phyloP scores from a whole-genome alignment of 2,888 invertebrate genomes.

The Gerris lacustris region DNA sequence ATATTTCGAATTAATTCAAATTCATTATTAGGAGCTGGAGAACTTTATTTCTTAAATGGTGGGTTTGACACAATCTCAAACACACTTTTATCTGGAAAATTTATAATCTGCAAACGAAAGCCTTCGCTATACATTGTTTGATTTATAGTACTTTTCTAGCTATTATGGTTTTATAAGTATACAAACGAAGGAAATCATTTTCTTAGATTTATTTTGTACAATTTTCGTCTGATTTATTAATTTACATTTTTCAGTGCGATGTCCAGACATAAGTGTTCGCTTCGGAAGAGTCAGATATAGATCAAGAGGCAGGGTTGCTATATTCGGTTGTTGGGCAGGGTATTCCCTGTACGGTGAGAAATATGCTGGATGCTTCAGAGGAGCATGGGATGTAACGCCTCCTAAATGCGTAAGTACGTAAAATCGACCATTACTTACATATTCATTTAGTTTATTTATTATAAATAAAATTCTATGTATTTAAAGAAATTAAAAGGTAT shows the following conservation, averaged over 20 bases:
- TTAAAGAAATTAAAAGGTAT: not conserved
- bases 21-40: too few relatives aligned
- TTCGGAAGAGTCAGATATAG: conserved; percentile 41
- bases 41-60: too few relatives aligned
- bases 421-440: not conserved
- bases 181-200: too few relatives aligned
- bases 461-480: not conserved
- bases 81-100: too few relatives aligned
- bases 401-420: conserved; percentile 67
- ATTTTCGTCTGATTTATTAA: too few relatives aligned
- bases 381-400: conserved; percentile 55
- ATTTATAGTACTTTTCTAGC: too few relatives aligned
- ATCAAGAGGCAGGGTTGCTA: conserved; percentile 44
- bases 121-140: too few relatives aligned
- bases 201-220: too few relatives aligned
- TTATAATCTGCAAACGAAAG: too few relatives aligned
- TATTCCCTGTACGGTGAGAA: conserved; percentile 55
- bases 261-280: not conserved
- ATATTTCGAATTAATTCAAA: too few relatives aligned
- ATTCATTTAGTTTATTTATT: not conserved
- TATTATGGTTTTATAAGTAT: too few relatives aligned
- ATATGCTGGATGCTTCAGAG: conserved; percentile 54
- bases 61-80: too few relatives aligned
- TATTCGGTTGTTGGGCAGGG: conserved; percentile 47
- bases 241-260: not conserved